Conservation (phyloP, 23 tunicate species). For the Styela clava region DNA sequence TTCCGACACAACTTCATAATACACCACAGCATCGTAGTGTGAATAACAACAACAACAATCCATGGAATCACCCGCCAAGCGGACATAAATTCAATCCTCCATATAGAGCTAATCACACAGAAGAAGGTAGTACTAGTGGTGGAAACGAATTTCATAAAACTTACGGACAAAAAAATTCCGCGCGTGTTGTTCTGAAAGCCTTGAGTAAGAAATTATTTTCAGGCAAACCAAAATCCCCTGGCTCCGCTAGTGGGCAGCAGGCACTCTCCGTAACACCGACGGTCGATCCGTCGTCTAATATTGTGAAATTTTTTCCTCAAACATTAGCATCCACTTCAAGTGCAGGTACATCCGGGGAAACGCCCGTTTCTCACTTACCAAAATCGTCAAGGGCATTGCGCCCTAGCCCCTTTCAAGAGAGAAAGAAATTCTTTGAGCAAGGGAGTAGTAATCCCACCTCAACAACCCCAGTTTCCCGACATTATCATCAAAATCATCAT, state of each 20-base stretch:
- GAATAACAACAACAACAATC: background rate
- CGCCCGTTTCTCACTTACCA: background rate
- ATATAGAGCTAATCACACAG: too few relatives aligned
- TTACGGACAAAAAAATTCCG: background rate
- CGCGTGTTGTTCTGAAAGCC: background rate
- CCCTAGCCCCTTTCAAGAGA: background rate
- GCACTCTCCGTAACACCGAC: background rate
- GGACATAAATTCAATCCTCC: too few relatives aligned
- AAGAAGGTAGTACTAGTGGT: too few relatives aligned
- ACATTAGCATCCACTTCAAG: background rate
- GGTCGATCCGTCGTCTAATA: background rate
- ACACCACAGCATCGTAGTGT: background rate
- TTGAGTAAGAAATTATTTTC: background rate
- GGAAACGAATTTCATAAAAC: background rate
- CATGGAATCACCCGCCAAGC: background rate
- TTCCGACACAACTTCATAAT: background rate
- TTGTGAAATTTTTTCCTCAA: background rate
- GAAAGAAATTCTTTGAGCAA: background rate
- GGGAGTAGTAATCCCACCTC: background rate
- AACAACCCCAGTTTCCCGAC: background rate
- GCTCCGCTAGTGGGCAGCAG: background rate
- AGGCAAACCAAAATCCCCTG: background rate
- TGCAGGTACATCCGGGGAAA: background rate
- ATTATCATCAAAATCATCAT: too few relatives aligned
- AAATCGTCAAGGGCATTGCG: background rate